phyloP scores from a whole-genome alignment of 2,888 invertebrate species.

The Blastobasis adustella region DNA sequence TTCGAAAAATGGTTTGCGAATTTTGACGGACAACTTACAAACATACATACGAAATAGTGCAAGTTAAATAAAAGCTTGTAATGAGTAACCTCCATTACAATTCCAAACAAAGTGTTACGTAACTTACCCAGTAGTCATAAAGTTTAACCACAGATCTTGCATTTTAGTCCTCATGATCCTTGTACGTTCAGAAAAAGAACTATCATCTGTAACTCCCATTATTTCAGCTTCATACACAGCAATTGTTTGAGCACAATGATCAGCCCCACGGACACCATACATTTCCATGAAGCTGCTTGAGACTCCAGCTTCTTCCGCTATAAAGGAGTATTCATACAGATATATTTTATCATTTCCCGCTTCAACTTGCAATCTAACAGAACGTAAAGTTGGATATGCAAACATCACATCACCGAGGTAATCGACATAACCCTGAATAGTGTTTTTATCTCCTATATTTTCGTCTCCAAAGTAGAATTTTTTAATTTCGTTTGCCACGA shows the following conservation, averaged over 20 bases:
- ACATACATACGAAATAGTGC: no score
- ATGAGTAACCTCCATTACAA: no score
- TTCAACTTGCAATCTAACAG: conserved; percentile 17
- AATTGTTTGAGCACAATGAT: conserved; percentile 6
- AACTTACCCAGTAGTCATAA: conserved; percentile 31
- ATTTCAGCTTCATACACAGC: neutral
- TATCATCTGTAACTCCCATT: neutral
- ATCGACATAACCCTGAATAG: conserved; percentile 29
- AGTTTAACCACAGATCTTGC: neutral
- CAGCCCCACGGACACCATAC: neutral
- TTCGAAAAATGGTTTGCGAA: no score
- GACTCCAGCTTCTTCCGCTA: conserved; percentile 3
- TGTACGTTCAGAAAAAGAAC: neutral
- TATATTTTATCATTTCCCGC: conserved; percentile 21
- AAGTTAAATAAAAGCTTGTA: no score
- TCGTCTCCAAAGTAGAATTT: conserved; percentile 36
- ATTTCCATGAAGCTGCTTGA: neutral
- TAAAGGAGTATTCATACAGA: conserved; percentile 20
- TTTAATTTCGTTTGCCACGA: conserved; percentile 27
- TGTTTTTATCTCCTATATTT: conserved; percentile 23
- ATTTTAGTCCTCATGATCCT: neutral
- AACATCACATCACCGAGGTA: conserved; percentile 45
- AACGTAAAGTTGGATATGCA: conserved; percentile 14
- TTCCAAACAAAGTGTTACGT: no score
- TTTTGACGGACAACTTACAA: no score